Base-by-base conservation (phyloP, 2,113 vertebrate genomes). In the Hiodon alosoides region DNA sequence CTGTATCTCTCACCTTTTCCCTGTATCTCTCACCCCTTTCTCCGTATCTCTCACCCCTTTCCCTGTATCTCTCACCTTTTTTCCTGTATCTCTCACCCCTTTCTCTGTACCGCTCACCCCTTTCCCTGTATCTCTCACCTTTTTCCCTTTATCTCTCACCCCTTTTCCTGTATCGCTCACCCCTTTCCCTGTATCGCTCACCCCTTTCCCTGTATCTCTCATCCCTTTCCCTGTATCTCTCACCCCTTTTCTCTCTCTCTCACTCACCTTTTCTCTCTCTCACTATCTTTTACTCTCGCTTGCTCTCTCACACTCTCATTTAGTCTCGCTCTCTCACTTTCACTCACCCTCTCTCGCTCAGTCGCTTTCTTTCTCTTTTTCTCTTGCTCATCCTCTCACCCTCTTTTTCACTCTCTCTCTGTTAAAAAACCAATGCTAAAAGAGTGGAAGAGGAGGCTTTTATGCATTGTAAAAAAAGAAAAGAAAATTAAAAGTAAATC, bases 281-380 rank as follows among this genome's bases (percentile, higher is more conserved):
- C 50, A 75, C 5, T 77, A 59, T 79, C 14, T 74, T 54, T 75
- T 50, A 73, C 70, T 71, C n/a, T 16, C n/a, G 47, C 7, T 57
- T n/a, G 47, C 46, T 9, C 31, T 67, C 17, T 51, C 64, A 55
- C 10, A 4, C 48, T 66, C 9, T 31, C 61, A 51, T 31, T 54
- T 16, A 60, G 51, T 52, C 14, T 31, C 31, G 5, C 69, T 54
- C 69, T 8, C 61, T 64, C 53, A 9, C 17, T 11, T 76, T 70
- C 58, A 5, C 50, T 50, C 11, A 47, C 31, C 47, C 71, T 60
- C 31, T 68, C 58, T 79, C 60, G 73, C 77, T 62, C 58, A 64
- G 47, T 76, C 17, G 71, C 69, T 62, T 46, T 11, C 14, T 13
- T 7, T 57, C 11, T 69, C 50, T 5, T 17, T 71, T 31, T 51